These are phyloP conservation scores for Anguilla pacifica DNA, from an alignment of 2,797 vertebrate genomes.

Conservation along the genomic window DNA sequence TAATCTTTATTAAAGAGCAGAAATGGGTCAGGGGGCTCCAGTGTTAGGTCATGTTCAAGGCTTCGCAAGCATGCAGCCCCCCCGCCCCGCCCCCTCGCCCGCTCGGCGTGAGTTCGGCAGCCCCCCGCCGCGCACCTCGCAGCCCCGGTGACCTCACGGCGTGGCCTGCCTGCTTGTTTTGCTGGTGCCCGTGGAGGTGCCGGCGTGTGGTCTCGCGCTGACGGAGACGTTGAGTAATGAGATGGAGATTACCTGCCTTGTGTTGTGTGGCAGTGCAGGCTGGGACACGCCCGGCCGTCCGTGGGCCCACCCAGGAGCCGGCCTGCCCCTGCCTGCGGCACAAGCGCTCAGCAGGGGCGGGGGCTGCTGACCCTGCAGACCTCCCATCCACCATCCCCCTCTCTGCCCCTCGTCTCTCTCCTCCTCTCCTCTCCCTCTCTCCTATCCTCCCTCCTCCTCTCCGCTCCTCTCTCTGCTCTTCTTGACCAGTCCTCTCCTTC, in stretches of 20 bases:
- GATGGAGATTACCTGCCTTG: conserved; percentile 15
- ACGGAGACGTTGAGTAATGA: conserved; percentile 64
- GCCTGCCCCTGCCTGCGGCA: not conserved
- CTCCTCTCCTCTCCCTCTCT: conserved; percentile 29
- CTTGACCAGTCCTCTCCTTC: too few relatives aligned
- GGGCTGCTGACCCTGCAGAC: conserved; percentile 20
- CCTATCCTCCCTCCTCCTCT: conserved; percentile 9
- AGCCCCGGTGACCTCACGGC: not conserved
- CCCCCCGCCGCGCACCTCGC: not conserved
- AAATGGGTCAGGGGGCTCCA: not conserved
- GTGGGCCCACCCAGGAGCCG: conserved; percentile 26
- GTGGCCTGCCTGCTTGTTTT: conserved; percentile 20
- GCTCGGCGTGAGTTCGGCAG: not conserved
- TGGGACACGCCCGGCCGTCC: conserved; percentile 21
- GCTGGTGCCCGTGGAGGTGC: conserved; percentile 15
- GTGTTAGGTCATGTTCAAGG: conserved; percentile 23
- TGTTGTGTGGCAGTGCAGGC: conserved; percentile 28
- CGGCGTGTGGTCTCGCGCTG: conserved; percentile 55
- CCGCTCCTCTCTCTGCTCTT: not conserved
- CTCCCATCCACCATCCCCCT: conserved; percentile 4
- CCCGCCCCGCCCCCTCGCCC: not conserved
- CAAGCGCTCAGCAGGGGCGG: not conserved
- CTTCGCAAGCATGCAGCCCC: not conserved
- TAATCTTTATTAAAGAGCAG: not conserved
- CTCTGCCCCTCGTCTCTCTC: not conserved